Evolutionary conservation across 2,797 vertebrate genomes (phyloP), one percentile per base, ranked within the genome.

Genomic region (Cheirogaleus major): DNA sequence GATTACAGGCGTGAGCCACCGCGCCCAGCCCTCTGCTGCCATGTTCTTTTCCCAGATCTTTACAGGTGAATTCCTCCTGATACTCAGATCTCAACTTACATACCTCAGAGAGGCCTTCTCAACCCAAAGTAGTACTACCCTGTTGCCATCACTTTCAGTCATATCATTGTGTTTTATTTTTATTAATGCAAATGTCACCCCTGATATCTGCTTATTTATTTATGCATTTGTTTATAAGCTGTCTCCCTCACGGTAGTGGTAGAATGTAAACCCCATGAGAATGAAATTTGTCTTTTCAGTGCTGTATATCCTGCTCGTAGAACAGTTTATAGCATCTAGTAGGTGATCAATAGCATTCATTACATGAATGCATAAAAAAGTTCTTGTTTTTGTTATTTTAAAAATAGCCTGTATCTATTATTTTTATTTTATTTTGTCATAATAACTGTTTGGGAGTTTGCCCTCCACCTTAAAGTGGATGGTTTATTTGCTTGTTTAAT

Each of bases 401-500:
- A 88, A 95, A 95, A 76, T 52, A 94, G 35, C 22, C 89, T 23
- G 2, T 67, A 48, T 17, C 38, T 80, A 5, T 50, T 57, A 88
- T 89, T 88, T 93, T 97, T 72, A 95, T 83, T 93, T 93, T 75
- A 84, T 75, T 70, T 94, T 63, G 38, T 57, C 38, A 75, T 50
- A 45, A 75, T 87, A 87, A 69, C 65, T 76, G 1, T 80, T 91
- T 65, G 48, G 45, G 35, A 91, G 25, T 95, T 88, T 91, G 22
- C 69, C 81, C 59, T 96, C 72, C n/a, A 75, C 61, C 50, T 88
- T 87, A 90, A 83, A 93, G 38, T 84, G 20, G 32, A 35, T 93
- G 23, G 50, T 81, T 86, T 94, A 81, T 86, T 81, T 96, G 72
- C 83, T 93, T 91, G 57, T 93, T 95, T 96, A 92, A 93, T 96